phyloP scores from a whole-genome alignment of 1,140 invertebrate species.

The Centruroides sculpturatus region DNA sequence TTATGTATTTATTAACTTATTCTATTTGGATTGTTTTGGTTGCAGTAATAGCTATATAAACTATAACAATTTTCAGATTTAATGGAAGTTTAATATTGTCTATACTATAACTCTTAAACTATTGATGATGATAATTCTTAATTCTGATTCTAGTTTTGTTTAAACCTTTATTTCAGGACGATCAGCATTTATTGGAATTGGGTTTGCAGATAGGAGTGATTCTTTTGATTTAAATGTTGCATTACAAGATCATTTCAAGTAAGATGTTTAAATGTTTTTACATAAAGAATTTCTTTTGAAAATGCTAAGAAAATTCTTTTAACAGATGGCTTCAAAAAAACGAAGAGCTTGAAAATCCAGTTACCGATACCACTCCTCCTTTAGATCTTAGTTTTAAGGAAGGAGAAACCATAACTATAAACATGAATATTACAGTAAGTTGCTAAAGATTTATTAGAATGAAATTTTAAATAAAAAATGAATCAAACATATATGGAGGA shows the following conservation, averaged over 20 bases:
- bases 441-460: background rate
- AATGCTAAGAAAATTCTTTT: background rate
- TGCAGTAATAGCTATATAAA: too few relatives aligned
- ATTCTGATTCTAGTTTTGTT: conserved; percentile 2
- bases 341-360: conserved; percentile 47
- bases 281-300: background rate
- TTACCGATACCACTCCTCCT: conserved; percentile 50
- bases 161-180: conserved; percentile 42
- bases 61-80: too few relatives aligned
- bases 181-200: conserved; percentile 91
- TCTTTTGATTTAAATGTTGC: conserved; percentile 99
- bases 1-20: too few relatives aligned
- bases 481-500: too few relatives aligned
- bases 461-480: too few relatives aligned
- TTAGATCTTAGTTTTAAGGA: conserved; percentile 96
- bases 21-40: too few relatives aligned
- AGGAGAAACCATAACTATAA: conserved; percentile 96
- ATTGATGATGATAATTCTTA: too few relatives aligned
- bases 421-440: conserved; percentile 89
- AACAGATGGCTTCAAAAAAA: conserved; percentile 42
- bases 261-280: conserved; percentile 2
- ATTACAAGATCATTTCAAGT: conserved; percentile 95
- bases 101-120: too few relatives aligned
- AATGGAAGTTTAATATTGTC: too few relatives aligned
- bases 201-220: conserved; percentile 88